Evolutionary conservation across 2,888 invertebrate species (phyloP).

Genomic region (Acheta domesticus): DNA sequence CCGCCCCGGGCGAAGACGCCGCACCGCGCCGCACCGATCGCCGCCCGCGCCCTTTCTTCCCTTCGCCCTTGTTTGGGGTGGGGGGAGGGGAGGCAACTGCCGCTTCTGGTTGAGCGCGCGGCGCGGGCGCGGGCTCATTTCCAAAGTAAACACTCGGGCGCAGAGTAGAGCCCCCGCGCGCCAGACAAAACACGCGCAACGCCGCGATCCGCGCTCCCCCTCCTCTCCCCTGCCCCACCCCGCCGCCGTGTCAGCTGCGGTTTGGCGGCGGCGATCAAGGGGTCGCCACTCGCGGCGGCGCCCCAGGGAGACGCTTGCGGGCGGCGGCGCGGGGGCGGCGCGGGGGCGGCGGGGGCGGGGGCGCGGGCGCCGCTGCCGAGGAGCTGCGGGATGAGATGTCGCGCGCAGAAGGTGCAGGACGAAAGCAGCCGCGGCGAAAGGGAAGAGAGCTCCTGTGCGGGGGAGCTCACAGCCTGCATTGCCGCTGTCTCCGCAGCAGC

Average conservation of each 20-base stretch:
- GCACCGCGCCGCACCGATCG: too few relatives aligned
- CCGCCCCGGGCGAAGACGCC: too few relatives aligned
- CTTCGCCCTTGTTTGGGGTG: neutral
- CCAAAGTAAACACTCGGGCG: conserved; percentile 18
- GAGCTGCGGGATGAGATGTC: too few relatives aligned
- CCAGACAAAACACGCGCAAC: conserved; percentile 2
- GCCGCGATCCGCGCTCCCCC: neutral
- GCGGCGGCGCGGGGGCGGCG: neutral
- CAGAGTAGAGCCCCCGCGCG: neutral
- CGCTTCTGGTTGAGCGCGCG: neutral
- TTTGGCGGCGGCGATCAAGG: neutral
- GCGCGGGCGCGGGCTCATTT: neutral
- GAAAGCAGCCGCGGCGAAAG: too few relatives aligned
- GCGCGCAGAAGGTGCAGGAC: too few relatives aligned
- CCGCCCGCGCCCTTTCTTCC: too few relatives aligned
- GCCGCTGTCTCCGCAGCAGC: too few relatives aligned
- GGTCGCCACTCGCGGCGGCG: neutral
- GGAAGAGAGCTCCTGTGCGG: too few relatives aligned
- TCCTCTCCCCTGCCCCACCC: neutral
- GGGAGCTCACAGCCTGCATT: too few relatives aligned
- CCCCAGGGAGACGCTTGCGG: neutral
- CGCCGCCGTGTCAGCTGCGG: neutral
- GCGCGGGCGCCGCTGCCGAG: neutral
- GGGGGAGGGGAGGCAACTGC: neutral
- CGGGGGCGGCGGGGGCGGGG: neutral